Conservation (phyloP, 2,113 vertebrate species). For the Prinia subflava region DNA sequence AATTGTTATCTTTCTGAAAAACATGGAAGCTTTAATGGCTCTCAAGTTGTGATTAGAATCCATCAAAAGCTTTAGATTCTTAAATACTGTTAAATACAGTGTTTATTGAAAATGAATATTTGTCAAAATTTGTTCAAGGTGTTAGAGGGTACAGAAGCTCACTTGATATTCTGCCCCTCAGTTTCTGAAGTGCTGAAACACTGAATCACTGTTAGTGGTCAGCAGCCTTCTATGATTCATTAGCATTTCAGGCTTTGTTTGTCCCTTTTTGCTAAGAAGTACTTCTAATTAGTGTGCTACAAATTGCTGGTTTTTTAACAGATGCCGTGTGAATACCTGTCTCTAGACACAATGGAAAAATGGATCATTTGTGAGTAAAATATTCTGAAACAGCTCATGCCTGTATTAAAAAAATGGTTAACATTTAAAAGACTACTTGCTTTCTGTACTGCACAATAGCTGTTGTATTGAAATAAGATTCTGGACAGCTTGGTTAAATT, state of each 20-base stretch:
- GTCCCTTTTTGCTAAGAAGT: background rate
- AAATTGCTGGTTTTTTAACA: conserved; percentile 61
- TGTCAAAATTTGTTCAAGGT: background rate
- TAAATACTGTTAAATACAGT: background rate
- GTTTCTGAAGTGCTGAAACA: background rate
- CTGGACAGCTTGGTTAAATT: background rate
- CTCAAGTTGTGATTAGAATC: background rate
- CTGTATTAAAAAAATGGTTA: background rate
- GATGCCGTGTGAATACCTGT: conserved; percentile 99
- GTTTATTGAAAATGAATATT: background rate
- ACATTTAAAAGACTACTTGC: background rate
- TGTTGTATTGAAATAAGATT: background rate
- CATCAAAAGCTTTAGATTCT: background rate
- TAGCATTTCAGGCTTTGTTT: background rate
- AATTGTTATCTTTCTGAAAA: background rate
- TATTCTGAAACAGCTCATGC: background rate
- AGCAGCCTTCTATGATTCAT: background rate
- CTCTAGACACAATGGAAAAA: conserved; percentile 97
- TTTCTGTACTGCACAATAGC: background rate
- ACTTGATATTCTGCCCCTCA: background rate
- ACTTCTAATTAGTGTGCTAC: background rate
- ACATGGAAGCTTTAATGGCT: background rate
- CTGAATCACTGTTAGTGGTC: background rate
- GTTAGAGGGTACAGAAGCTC: background rate
- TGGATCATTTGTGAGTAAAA: conserved; percentile 97